Evolutionary conservation across 2,113 vertebrate genomes (phyloP).

Genomic region (Ifrita kowaldi): DNA sequence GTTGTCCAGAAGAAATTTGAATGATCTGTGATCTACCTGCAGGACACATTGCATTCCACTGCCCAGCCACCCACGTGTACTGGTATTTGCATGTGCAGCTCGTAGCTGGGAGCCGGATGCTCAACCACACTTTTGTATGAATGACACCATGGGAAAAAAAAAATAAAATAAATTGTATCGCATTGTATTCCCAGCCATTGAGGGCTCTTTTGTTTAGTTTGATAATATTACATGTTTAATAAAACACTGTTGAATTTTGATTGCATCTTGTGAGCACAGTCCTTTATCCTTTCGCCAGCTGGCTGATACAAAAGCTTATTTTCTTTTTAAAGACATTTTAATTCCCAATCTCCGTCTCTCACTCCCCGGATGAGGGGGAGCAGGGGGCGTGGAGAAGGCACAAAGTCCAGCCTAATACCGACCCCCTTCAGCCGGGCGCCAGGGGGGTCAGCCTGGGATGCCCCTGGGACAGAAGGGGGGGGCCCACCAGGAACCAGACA

Average conservation of each 20-base stretch:
- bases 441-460: background rate
- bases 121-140: conserved; percentile 51
- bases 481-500: accelerated
- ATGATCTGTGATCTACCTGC: background rate
- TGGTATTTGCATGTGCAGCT: conserved; percentile 19
- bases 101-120: background rate
- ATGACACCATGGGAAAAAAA: conserved; percentile 14
- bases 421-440: accelerated
- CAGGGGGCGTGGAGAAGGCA: background rate
- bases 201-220: conserved; percentile 69
- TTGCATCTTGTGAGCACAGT: conserved; percentile 65
- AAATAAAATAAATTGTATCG: background rate
- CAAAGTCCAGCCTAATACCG: conserved; percentile 15
- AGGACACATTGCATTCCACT: accelerated
- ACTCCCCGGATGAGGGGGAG: background rate
- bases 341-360: conserved; percentile 31
- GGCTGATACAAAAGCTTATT: conserved; percentile 71
- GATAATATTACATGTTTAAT: conserved; percentile 72
- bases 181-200: conserved; percentile 67
- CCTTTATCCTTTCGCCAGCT: conserved; percentile 70
- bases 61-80: background rate
- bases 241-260: conserved; percentile 70
- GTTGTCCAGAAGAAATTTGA: background rate
- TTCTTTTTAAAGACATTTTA: conserved; percentile 62
- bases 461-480: background rate